phyloP scores from a whole-genome alignment of 1,140 invertebrate species.

The Olivierus martensii region DNA sequence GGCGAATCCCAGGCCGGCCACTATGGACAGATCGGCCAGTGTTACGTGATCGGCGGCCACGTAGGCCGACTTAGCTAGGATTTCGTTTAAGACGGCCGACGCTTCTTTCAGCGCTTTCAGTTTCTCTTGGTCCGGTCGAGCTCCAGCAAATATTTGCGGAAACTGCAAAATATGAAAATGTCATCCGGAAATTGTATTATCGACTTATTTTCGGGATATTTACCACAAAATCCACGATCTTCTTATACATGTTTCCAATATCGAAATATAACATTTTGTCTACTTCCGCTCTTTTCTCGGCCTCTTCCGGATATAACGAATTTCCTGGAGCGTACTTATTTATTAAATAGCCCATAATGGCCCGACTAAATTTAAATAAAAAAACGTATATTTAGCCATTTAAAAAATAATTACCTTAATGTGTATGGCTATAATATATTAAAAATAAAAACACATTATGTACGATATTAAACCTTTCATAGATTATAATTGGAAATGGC shows the following conservation, averaged over 20 bases:
- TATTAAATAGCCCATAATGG: constrained; percentile 52
- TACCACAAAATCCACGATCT: constrained; percentile 48
- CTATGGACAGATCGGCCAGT: constrained; percentile 42
- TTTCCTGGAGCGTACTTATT: constrained; percentile 54
- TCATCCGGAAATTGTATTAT: neutral
- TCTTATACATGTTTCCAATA: constrained; percentile 44
- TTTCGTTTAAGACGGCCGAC: constrained; percentile 28
- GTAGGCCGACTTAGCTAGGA: constrained; percentile 27
- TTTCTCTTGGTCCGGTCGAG: constrained; percentile 19
- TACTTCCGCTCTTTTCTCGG: constrained; percentile 48
- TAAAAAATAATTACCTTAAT: too few relatives aligned
- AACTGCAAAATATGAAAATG: constrained; percentile 38
- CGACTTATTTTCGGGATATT: constrained; percentile 21
- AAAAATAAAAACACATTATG: too few relatives aligned
- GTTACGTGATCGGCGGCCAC: constrained; percentile 40
- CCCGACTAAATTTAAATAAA: constrained; percentile 36
- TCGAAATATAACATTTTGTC: constrained; percentile 62
- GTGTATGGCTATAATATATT: too few relatives aligned
- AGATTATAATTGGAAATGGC: too few relatives aligned
- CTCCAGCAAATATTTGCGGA: constrained; percentile 21
- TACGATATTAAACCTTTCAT: too few relatives aligned
- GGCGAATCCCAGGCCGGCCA: constrained; percentile 19
- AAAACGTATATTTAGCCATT: too few relatives aligned
- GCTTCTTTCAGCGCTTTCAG: constrained; percentile 26
- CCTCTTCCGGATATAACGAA: constrained; percentile 50